Base-by-base conservation (phyloP, 30 jellyfish, hydroid and myxozoan genomes). In the Nemopilema nomurai region DNA sequence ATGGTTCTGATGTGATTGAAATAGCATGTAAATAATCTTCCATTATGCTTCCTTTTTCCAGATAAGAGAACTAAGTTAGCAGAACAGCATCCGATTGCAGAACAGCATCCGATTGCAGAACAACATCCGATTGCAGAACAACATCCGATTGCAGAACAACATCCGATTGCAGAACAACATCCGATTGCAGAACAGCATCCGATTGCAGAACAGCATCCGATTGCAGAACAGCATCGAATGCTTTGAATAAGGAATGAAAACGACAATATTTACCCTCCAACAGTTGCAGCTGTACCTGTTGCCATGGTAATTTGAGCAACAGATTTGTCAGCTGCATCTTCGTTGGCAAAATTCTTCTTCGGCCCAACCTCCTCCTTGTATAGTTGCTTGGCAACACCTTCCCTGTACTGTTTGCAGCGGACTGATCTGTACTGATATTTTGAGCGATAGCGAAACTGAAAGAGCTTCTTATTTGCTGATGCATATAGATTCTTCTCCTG, bases 401-500 rank as follows among this genome's bases (percentile, higher is more conserved):
- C 57, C 57, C 6, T 13, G 13, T 13, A 13, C 13, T 41, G 57
- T 41, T 41, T 41, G 13, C 13, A 41, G 13, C 57, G 9, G 13
- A 41, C 6, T 41, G 57, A 41, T 41, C 13, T 41, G 57, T 41
- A 41, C 6, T 41, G 57, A 41, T 41, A 41, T 13, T 41, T 41
- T 41, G 57, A 6, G 9, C 13, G 57, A 41, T 41, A 41, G 6
- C 57, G 21, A 33, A 31, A 66, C 49, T 18, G 81, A 13, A 80
- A 65, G 8, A 80, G 29, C 71, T n/a, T 80, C 74, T 67, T 80
- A 20, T 41, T 25, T 4, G 90, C 69, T 27, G 81, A 68, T 41
- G 90, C 90, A 80, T 80, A 80, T 49, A 80, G 63, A 30, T 66
- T 18, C 82, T 80, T 80, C 26, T 80, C 90, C 90, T 80, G 21